These are phyloP conservation scores for Leptarthrus brevirostris DNA, from an alignment of 2,888 invertebrate species.

Conservation along the genomic window DNA sequence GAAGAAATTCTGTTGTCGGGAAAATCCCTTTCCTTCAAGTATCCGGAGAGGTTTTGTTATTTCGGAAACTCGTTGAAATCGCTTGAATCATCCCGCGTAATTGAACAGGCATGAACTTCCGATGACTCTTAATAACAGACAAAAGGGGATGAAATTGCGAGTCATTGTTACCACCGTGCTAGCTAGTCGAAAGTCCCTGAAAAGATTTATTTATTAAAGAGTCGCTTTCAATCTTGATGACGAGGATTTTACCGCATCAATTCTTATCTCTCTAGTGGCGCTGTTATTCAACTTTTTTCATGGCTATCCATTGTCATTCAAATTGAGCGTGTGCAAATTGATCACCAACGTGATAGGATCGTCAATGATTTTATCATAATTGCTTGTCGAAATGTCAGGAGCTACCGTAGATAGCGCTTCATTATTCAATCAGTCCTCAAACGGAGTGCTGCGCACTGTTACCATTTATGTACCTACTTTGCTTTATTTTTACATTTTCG, in stretches of 20 bases:
- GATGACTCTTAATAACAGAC: constrained; percentile 34
- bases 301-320: constrained; percentile 31
- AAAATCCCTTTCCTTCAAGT: not conserved
- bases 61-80: constrained; percentile 45
- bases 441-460: no score
- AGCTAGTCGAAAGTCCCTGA: not conserved
- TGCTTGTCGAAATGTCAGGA: not conserved
- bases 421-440: constrained; percentile 39
- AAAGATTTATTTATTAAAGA: not conserved
- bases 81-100: constrained; percentile 52
- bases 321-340: constrained; percentile 40
- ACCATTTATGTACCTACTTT: no score
- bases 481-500: no score
- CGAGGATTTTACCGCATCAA: constrained; percentile 4
- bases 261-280: constrained; percentile 12
- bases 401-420: not conserved
- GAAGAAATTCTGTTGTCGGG: not conserved
- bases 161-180: constrained; percentile 14
- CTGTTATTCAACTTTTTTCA: constrained; percentile 4
- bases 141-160: constrained; percentile 34
- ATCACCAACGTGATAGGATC: constrained; percentile 21
- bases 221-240: constrained; percentile 15
- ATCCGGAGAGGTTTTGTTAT: constrained; percentile 30
- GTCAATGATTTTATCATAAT: constrained; percentile 8
- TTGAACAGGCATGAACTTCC: constrained; percentile 50